A percentile compares a stretch with the other conserved stretches of the same genome.
Evolutionary conservation across 2,113 vertebrate genomes (phyloP).

Genomic region (Callopanchax toddi): DNA sequence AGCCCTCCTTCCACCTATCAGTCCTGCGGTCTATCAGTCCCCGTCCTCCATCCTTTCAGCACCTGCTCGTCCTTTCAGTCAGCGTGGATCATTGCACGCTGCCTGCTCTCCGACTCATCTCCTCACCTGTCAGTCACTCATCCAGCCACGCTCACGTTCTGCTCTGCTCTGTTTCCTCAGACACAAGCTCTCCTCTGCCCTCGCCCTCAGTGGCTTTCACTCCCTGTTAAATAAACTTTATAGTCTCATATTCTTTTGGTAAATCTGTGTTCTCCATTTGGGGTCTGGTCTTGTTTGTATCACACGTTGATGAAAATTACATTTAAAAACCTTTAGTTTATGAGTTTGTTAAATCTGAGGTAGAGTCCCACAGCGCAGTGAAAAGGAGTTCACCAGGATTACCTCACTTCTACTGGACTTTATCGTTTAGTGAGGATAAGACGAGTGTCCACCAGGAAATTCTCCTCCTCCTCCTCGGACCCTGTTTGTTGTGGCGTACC

Average conservation of each 20-base stretch:
- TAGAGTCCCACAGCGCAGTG: conserved; percentile 8
- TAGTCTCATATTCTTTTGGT: neutral
- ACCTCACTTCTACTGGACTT: too few relatives aligned
- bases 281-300: neutral
- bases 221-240: neutral
- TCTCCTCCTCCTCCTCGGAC: too few relatives aligned
- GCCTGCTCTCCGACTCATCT: neutral
- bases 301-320: neutral
- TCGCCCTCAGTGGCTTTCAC: neutral
- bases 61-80: neutral
- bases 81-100: conserved; percentile 3
- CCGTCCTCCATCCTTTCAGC: neutral
- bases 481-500: too few relatives aligned
- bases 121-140: conserved; percentile 9
- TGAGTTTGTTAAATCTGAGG: conserved; percentile 50
- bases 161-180: conserved; percentile 1
- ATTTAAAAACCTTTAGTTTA: conserved; percentile 20
- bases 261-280: neutral
- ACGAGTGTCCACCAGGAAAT: too few relatives aligned
- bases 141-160: neutral
- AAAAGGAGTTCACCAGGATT: too few relatives aligned
- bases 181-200: neutral
- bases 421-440: too few relatives aligned
- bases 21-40: neutral
- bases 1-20: neutral